Evolutionary conservation across 1,140 invertebrate genomes (phyloP).

Genomic region (Drosophila truncata): DNA sequence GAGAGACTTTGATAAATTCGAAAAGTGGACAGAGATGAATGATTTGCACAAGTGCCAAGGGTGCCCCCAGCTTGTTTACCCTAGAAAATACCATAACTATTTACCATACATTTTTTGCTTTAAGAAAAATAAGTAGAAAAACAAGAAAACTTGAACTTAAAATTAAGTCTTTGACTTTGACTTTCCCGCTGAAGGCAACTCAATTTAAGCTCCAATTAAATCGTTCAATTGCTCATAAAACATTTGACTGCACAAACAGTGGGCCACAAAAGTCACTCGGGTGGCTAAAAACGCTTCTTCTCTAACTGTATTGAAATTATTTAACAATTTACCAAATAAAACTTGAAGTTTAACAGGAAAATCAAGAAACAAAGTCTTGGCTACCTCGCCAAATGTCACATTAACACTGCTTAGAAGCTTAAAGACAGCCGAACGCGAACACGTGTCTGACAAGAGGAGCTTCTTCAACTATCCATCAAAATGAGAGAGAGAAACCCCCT

Average conservation of each 20-base stretch:
- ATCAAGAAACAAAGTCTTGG: neutral
- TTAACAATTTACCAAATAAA: constrained; percentile 21
- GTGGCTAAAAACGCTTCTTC: constrained; percentile 7
- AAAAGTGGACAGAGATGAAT: constrained; percentile 36
- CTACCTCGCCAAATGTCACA: constrained; percentile 22
- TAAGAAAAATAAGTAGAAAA: neutral
- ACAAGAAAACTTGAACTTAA: neutral
- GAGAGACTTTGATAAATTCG: constrained; percentile 40
- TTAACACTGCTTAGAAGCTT: constrained; percentile 50
- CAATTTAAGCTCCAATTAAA: constrained; percentile 49
- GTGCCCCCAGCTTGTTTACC: neutral
- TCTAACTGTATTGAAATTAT: constrained; percentile 1
- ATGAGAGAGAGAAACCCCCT: neutral
- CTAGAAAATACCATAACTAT: neutral
- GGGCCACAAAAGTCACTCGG: constrained; percentile 30
- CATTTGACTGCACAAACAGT: constrained; percentile 47
- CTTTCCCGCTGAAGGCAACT: constrained; percentile 35
- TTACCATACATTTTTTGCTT: neutral
- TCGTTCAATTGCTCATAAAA: constrained; percentile 49
- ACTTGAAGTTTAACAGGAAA: neutral
- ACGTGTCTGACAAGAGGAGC: constrained; percentile 51
- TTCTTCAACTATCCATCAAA: constrained; percentile 51
- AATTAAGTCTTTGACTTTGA: constrained; percentile 33
- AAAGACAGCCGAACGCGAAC: constrained; percentile 27
- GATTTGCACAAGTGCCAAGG: constrained; percentile 2